Evolutionary conservation across 1,140 invertebrate species (phyloP).

Genomic region (Zophobas morio): DNA sequence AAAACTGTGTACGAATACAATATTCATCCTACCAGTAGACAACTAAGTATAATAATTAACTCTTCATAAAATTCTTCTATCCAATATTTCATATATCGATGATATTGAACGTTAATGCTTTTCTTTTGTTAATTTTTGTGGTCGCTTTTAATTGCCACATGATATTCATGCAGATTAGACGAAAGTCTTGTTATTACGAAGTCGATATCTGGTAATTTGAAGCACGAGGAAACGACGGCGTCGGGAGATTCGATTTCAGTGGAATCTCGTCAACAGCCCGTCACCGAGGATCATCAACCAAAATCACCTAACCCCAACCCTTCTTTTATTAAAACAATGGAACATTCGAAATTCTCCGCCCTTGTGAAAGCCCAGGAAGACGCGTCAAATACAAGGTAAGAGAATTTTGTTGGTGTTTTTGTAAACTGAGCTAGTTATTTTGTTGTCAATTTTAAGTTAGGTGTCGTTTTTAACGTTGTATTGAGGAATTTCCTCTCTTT

Average conservation of each 20-base stretch:
- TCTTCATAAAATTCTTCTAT: too few species aligned
- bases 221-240: conserved; percentile 56
- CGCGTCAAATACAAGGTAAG: conserved; percentile 23
- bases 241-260: conserved; percentile 49
- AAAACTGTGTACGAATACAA: too few species aligned
- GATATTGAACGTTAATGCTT: too few species aligned
- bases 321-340: conserved; percentile 66
- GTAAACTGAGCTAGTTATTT: not conserved
- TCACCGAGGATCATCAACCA: conserved; percentile 52
- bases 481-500: not conserved
- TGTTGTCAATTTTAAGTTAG: too few species aligned
- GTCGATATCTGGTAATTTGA: conserved; percentile 44
- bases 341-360: conserved; percentile 64
- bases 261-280: conserved; percentile 52
- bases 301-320: conserved; percentile 62
- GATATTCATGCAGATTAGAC: conserved; percentile 71
- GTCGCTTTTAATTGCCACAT: conserved; percentile 16
- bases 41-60: too few species aligned
- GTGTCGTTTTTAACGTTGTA: not conserved
- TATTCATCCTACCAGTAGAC: too few species aligned
- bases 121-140: too few species aligned
- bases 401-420: conserved; percentile 1
- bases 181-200: conserved; percentile 68
- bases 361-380: conserved; percentile 56
- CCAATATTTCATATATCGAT: too few species aligned